These are phyloP conservation scores for Drosophila borealis DNA, from an alignment of 2,888 invertebrate species.

Conservation along the genomic window DNA sequence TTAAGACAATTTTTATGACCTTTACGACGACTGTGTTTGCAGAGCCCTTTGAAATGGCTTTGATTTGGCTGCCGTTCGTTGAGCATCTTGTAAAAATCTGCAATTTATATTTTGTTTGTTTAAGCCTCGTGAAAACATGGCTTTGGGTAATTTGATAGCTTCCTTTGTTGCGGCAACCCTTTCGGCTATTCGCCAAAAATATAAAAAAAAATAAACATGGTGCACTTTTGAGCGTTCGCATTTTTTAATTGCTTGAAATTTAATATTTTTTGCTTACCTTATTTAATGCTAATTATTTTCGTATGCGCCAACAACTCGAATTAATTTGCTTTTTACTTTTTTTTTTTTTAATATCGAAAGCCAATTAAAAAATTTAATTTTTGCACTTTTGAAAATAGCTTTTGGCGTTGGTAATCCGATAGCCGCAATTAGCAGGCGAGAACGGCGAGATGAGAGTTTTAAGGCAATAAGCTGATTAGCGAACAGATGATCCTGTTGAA, in stretches of 20 bases:
- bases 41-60: conserved; percentile 72
- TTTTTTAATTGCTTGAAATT: conserved; percentile 80
- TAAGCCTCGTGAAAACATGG: conserved; percentile 58
- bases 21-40: conserved; percentile 80
- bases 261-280: conserved; percentile 69
- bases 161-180: conserved; percentile 45
- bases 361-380: conserved; percentile 77
- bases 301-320: conserved; percentile 39
- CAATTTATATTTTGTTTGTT: conserved; percentile 75
- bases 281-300: conserved; percentile 76
- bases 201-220: conserved; percentile 40
- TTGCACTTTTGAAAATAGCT: conserved; percentile 66
- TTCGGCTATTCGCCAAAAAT: conserved; percentile 6
- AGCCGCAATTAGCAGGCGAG: conserved; percentile 67
- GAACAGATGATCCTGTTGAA: conserved; percentile 20
- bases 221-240: conserved; percentile 57
- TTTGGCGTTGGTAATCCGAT: conserved; percentile 73
- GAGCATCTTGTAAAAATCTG: conserved; percentile 65
- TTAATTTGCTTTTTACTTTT: conserved; percentile 20
- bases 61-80: conserved; percentile 61
- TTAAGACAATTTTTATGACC: conserved; percentile 81
- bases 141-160: conserved; percentile 60
- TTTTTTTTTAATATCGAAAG: conserved; percentile 52
- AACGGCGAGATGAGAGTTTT: conserved; percentile 24
- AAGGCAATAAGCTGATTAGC: conserved; percentile 66